These are phyloP conservation scores for Dryobota labecula DNA, from an alignment of 2,888 invertebrate genomes.

Conservation along the genomic window DNA sequence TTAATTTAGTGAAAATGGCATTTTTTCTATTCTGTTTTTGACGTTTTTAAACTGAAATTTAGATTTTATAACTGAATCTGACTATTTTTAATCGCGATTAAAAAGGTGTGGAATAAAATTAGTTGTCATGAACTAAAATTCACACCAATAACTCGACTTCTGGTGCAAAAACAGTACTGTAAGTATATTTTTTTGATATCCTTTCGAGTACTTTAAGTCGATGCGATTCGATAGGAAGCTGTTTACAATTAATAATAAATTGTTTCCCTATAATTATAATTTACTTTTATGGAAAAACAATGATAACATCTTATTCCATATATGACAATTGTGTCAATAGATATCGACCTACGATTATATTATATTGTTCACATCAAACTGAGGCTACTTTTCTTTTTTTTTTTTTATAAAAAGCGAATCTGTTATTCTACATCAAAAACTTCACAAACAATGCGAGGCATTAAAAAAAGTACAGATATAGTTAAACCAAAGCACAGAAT, in stretches of 20 bases:
- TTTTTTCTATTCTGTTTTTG: too few species aligned
- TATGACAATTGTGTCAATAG: neutral
- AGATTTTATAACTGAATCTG: too few species aligned
- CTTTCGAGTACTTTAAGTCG: neutral
- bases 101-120: too few species aligned
- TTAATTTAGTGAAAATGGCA: too few species aligned
- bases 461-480: conserved; percentile 63
- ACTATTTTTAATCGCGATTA: too few species aligned
- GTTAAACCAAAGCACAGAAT: conserved; percentile 73
- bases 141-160: too few species aligned
- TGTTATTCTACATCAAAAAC: conserved; percentile 35
- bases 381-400: too few species aligned
- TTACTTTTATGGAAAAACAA: conserved; percentile 18
- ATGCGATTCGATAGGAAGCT: neutral
- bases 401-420: neutral
- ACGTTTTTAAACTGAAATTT: too few species aligned
- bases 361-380: neutral
- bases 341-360: neutral
- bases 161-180: too few species aligned
- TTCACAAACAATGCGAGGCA: conserved; percentile 54
- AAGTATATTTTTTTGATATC: too few species aligned
- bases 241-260: conserved; percentile 16
- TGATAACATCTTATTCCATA: conserved; percentile 1
- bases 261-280: conserved; percentile 17
- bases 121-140: too few species aligned